Percentiles rank a stretch among this genome's conserved stretches.
These are phyloP conservation scores for Cerastis rubricosa DNA, from an alignment of 2,888 invertebrate genomes.

Conservation along the genomic window DNA sequence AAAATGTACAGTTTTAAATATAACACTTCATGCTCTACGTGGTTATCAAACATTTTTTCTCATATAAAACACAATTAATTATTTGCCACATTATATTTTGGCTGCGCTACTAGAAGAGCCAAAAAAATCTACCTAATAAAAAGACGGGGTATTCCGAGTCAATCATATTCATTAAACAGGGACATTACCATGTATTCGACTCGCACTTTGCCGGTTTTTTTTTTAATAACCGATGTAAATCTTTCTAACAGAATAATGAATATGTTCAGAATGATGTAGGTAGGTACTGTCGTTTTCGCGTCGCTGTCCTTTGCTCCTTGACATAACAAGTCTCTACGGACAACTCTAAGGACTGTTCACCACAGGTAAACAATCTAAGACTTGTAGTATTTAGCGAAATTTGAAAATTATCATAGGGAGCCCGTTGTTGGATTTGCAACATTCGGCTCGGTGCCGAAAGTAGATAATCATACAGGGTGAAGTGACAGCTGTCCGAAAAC, in stretches of 20 bases:
- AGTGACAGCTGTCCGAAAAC: no score
- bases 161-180: not conserved
- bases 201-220: no score
- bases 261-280: no score
- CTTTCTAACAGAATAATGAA: no score
- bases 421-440: not conserved
- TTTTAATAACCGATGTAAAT: no score
- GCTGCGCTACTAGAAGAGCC: not conserved
- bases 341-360: not conserved
- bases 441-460: not conserved
- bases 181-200: no score
- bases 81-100: slow-evolving; percentile 12
- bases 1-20: not conserved
- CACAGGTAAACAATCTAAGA: not conserved
- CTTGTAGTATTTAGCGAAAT: not conserved
- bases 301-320: no score
- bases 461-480: not conserved
- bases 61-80: slow-evolving; percentile 14
- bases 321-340: no score
- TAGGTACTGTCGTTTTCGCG: no score
- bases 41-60: slow-evolving; percentile 14
- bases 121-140: slow-evolving; percentile 10
- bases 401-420: not conserved
- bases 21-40: not conserved
- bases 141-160: not conserved